Evolutionary conservation across 2,888 invertebrate species (phyloP).

Genomic region (Himalopsyche kuldschensis): DNA sequence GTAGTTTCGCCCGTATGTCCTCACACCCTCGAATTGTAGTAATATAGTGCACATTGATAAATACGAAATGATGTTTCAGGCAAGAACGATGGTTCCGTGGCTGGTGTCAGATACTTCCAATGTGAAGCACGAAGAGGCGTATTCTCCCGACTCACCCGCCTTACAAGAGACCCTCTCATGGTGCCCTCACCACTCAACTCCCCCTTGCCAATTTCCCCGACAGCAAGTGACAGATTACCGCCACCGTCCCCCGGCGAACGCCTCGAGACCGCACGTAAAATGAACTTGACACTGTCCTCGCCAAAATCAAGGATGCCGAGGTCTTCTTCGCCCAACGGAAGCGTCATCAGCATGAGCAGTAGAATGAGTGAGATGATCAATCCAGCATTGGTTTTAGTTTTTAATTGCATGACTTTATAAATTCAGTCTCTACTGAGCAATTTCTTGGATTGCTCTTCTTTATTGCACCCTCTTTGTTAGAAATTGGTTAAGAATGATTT

Average conservation of each 20-base stretch:
- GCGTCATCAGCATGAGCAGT: constrained; percentile 58
- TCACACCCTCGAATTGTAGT: too few relatives aligned
- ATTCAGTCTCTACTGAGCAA: not conserved
- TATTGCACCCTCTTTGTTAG: not conserved
- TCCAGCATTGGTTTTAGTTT: not conserved
- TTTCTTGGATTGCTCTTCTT: not conserved
- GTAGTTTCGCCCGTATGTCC: too few relatives aligned
- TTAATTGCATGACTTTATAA: too few relatives aligned
- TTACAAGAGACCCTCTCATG: constrained; percentile 72
- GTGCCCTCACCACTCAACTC: constrained; percentile 58
- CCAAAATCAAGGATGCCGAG: constrained; percentile 39
- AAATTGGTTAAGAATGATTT: too few relatives aligned
- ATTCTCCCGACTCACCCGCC: constrained; percentile 85
- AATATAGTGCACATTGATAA: not conserved
- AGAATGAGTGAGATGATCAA: constrained; percentile 53
- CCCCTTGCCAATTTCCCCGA: constrained; percentile 49
- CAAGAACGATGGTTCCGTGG: constrained; percentile 95
- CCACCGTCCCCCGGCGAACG: not conserved
- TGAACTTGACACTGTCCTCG: constrained; percentile 42
- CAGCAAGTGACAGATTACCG: constrained; percentile 44
- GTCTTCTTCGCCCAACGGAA: constrained; percentile 56
- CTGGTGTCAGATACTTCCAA: constrained; percentile 90
- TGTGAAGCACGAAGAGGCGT: constrained; percentile 92
- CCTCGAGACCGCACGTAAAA: constrained; percentile 32
- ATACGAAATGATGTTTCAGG: constrained; percentile 59